Percentiles rank a stretch among this genome's conserved stretches.
Conservation (phyloP, 2,888 invertebrate species). For the Cheilosia impressa region DNA sequence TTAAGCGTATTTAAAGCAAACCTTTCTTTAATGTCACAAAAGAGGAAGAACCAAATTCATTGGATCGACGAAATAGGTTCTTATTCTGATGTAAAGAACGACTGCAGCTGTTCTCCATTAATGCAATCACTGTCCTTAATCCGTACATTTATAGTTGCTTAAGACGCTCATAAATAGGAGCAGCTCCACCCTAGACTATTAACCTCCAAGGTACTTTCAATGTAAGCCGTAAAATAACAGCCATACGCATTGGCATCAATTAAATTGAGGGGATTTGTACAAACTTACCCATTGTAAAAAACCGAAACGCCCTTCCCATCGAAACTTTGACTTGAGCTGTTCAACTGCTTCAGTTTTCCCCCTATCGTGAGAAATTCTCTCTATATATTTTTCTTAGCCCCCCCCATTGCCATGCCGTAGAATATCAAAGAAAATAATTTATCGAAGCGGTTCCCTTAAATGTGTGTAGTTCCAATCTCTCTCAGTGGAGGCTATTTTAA, state of each 20-base stretch:
- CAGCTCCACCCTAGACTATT: neutral
- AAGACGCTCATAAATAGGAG: neutral
- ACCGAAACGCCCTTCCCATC: neutral
- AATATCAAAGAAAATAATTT: constrained; percentile 37
- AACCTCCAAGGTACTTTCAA: neutral
- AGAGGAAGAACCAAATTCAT: no score
- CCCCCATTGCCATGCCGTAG: neutral
- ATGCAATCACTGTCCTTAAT: neutral
- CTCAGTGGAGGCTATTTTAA: constrained; percentile 21
- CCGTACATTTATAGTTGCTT: neutral
- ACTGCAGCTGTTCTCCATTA: no score
- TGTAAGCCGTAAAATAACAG: constrained; percentile 12
- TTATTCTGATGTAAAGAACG: neutral
- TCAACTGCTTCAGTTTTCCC: constrained; percentile 10
- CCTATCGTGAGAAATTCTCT: constrained; percentile 32
- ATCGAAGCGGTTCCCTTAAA: constrained; percentile 19
- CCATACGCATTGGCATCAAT: constrained; percentile 3
- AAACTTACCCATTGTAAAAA: neutral
- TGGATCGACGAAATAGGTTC: no score
- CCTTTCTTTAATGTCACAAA: no score
- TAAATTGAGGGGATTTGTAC: neutral
- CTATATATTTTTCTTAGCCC: neutral
- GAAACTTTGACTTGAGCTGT: neutral
- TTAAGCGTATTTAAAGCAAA: no score
- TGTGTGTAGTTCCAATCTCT: neutral